These are phyloP conservation scores for Drosophila mojavensis DNA, from an alignment of 1,140 invertebrate genomes.

Conservation along the genomic window DNA sequence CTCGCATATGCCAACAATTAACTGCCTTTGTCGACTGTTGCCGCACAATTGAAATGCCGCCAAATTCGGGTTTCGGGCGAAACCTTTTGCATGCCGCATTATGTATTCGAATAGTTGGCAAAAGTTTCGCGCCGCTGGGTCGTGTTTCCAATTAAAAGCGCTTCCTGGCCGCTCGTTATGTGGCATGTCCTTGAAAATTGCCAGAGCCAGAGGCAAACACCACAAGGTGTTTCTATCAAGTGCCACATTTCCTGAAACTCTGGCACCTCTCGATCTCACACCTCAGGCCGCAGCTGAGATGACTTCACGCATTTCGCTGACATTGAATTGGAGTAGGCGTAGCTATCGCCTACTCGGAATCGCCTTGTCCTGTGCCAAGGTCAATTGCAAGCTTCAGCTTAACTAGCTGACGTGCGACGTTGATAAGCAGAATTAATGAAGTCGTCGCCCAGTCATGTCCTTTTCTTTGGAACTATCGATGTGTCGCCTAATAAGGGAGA, in stretches of 20 bases:
- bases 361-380: constrained; percentile 51
- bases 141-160: constrained; percentile 49
- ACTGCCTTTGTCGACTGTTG: constrained; percentile 33
- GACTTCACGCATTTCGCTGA: constrained; percentile 74
- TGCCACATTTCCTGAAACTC: constrained; percentile 44
- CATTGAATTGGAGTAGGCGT: constrained; percentile 53
- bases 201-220: constrained; percentile 6
- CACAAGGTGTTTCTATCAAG: constrained; percentile 27
- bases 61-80: constrained; percentile 28
- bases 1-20: constrained; percentile 28
- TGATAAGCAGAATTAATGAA: constrained; percentile 69
- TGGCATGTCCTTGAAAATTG: constrained; percentile 40
- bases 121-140: background rate
- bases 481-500: background rate
- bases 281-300: constrained; percentile 27
- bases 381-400: constrained; percentile 41
- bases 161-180: constrained; percentile 25
- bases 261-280: background rate
- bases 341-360: constrained; percentile 49
- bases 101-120: constrained; percentile 30
- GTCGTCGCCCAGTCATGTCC: constrained; percentile 24
- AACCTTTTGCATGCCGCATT: constrained; percentile 41
- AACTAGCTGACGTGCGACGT: constrained; percentile 33
- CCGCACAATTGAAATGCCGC: constrained; percentile 43
- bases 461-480: constrained; percentile 41